Percentiles rank a stretch among this genome's conserved stretches.
Conservation (phyloP, 2,113 vertebrate species). For the Leucosticte australis region DNA sequence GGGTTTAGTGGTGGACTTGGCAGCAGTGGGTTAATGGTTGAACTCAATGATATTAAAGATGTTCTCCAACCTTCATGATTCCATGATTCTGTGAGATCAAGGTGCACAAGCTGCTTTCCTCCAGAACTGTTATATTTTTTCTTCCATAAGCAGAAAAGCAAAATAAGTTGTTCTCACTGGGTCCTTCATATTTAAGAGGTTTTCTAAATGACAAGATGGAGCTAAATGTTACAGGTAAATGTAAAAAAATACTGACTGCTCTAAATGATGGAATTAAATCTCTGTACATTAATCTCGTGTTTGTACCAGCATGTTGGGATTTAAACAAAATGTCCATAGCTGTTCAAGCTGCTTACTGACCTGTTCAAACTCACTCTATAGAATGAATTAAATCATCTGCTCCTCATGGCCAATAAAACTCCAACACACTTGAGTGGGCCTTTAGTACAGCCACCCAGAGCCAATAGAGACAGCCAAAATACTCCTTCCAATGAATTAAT, state of each 20-base stretch:
- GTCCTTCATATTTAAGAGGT: background rate
- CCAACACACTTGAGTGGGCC: background rate
- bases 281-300: background rate
- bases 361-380: background rate
- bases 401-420: background rate
- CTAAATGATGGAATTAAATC: background rate
- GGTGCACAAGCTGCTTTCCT: background rate
- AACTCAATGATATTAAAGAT: background rate
- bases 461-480: background rate
- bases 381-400: background rate
- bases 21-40: fast-evolving
- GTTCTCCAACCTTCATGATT: background rate
- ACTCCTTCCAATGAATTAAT: background rate
- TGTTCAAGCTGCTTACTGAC: background rate
- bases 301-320: background rate
- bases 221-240: background rate
- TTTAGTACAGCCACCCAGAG: background rate
- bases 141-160: background rate
- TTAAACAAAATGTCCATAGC: background rate
- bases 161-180: background rate
- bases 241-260: background rate
- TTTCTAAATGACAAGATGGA: background rate
- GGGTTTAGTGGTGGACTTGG: background rate
- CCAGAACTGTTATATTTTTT: background rate
- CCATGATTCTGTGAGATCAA: background rate